A percentile compares a stretch with the other conserved stretches of the same genome.
phyloP scores from a whole-genome alignment of 2,797 vertebrate species.

The Rhinichthys osculus region DNA sequence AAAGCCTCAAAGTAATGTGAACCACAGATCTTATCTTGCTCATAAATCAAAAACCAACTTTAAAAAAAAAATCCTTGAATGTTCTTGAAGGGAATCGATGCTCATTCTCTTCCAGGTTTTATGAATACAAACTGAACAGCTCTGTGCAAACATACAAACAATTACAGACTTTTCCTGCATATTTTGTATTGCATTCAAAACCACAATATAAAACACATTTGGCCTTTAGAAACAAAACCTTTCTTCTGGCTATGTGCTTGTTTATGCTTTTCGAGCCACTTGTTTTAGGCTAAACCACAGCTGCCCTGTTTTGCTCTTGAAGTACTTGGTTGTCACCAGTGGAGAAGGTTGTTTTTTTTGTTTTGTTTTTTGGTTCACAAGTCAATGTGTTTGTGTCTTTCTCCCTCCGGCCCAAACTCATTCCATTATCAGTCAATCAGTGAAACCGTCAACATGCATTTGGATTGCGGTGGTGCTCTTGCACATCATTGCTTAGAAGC shows the following conservation, averaged over 20 bases:
- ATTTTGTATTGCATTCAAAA: not conserved
- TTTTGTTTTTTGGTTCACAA: conserved; percentile 63
- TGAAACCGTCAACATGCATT: conserved; percentile 53
- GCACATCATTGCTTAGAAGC: conserved; percentile 10
- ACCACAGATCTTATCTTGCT: not conserved
- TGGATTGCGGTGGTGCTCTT: conserved; percentile 55
- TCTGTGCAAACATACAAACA: not conserved
- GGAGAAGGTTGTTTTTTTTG: conserved; percentile 46
- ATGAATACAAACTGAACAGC: not conserved
- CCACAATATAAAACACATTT: conserved; percentile 14
- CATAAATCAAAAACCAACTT: not conserved
- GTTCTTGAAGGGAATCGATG: not conserved
- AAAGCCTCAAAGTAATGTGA: not conserved
- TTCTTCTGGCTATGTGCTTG: not conserved
- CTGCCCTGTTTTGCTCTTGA: conserved; percentile 15
- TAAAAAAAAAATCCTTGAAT: not conserved
- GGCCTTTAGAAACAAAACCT: not conserved
- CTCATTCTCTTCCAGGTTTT: not conserved
- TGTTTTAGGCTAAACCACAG: conserved; percentile 7
- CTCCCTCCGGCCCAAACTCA: conserved; percentile 47
- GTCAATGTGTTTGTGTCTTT: conserved; percentile 70
- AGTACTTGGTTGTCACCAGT: conserved; percentile 66
- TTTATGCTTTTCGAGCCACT: not conserved
- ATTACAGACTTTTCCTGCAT: not conserved
- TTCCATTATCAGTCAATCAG: conserved; percentile 51